Evolutionary conservation across 2,113 vertebrate species (phyloP).

Genomic region (Pollachius pollachius): DNA sequence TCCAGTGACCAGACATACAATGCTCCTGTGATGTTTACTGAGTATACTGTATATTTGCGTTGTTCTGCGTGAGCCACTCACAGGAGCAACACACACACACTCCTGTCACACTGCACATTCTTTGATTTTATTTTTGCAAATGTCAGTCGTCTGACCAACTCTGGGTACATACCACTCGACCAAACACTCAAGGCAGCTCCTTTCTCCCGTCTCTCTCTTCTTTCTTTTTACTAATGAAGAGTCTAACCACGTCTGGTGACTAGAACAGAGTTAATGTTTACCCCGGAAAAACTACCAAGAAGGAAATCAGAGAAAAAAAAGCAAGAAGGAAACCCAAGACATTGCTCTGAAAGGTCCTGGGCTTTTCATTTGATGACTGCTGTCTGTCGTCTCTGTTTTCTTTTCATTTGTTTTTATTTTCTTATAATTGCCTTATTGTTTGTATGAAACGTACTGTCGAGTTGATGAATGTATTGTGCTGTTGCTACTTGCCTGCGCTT

Average conservation of each 20-base stretch:
- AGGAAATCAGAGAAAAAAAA: conserved; percentile 30
- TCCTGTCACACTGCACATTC: conserved; percentile 3
- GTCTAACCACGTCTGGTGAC: conserved; percentile 48
- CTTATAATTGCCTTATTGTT: conserved; percentile 85
- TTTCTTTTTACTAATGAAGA: conserved; percentile 41
- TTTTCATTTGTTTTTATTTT: conserved; percentile 46
- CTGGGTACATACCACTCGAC: conserved; percentile 43
- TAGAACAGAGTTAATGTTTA: conserved; percentile 15
- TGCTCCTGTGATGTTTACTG: too few species aligned
- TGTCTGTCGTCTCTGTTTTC: conserved; percentile 11
- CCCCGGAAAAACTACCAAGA: conserved; percentile 31
- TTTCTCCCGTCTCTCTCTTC: conserved; percentile 38
- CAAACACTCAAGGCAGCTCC: conserved; percentile 81
- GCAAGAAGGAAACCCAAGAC: conserved; percentile 41
- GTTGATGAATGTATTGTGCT: conserved; percentile 94
- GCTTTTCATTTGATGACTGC: conserved; percentile 37
- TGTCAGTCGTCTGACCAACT: conserved; percentile 21
- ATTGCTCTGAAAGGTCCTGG: conserved; percentile 54
- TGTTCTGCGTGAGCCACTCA: too few species aligned
- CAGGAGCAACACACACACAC: neutral
- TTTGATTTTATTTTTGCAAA: neutral
- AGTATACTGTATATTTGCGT: too few species aligned
- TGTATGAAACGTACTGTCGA: conserved; percentile 83
- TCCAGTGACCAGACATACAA: too few species aligned
- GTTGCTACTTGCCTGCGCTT: conserved; percentile 96